Conservation (phyloP, 2,797 vertebrate species). For the Gadopsis bispinosus region DNA sequence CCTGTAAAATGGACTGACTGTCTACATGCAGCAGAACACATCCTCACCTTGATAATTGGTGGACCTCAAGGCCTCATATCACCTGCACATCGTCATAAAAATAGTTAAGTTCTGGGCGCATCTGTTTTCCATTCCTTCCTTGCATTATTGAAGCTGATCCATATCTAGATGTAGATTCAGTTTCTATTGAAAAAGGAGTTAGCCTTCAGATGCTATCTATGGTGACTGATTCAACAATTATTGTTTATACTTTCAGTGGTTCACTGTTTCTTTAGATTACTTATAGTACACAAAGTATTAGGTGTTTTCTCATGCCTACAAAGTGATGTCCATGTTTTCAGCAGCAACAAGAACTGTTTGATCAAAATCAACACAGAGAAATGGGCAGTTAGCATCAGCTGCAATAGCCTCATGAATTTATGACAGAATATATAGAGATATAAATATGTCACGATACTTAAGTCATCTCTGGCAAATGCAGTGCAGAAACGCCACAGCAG, state of each 20-base stretch:
- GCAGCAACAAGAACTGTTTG: background rate
- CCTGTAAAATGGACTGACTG: background rate
- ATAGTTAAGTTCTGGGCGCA: background rate
- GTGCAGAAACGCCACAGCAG: background rate
- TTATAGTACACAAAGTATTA: background rate
- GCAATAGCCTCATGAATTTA: background rate
- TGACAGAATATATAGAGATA: background rate
- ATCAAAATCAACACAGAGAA: background rate
- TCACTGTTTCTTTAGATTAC: background rate
- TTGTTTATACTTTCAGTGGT: background rate
- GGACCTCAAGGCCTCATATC: background rate
- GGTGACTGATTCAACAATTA: background rate
- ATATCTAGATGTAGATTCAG: background rate
- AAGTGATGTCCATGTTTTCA: background rate
- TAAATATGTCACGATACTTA: background rate
- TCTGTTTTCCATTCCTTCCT: background rate
- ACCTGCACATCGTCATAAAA: background rate
- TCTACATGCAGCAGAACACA: background rate
- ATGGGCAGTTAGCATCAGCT: background rate
- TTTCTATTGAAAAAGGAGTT: background rate
- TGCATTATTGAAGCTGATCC: background rate
- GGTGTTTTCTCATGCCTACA: background rate
- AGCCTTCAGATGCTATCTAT: background rate
- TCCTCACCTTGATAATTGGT: background rate
- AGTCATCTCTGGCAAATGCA: background rate